These are phyloP conservation scores for Tetheella fluctuosa DNA, from an alignment of 2,888 invertebrate genomes.

Conservation along the genomic window DNA sequence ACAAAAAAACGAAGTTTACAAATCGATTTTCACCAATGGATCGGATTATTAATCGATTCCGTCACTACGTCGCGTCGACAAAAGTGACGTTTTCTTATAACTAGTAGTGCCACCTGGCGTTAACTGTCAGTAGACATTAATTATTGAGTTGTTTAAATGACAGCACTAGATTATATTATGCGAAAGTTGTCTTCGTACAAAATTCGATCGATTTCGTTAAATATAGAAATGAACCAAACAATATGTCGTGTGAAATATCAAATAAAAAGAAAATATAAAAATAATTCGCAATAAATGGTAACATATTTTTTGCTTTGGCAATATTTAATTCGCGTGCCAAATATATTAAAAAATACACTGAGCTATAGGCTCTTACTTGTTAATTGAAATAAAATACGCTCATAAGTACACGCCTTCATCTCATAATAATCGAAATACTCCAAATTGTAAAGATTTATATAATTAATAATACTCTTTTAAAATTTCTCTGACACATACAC, in stretches of 20 bases:
- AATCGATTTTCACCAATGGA: neutral
- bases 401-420: slow-evolving; percentile 1
- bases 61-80: slow-evolving; percentile 3
- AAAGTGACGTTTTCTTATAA: neutral
- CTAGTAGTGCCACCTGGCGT: neutral
- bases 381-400: neutral
- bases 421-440: neutral
- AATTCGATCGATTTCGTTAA: neutral
- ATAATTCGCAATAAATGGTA: slow-evolving; percentile 20
- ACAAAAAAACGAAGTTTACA: neutral
- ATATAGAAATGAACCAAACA: neutral
- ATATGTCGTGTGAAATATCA: neutral
- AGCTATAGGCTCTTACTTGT: neutral
- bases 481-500: slow-evolving; percentile 10
- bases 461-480: slow-evolving; percentile 3
- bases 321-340: slow-evolving; percentile 20
- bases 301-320: slow-evolving; percentile 43
- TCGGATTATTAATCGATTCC: slow-evolving; percentile 1
- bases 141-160: neutral
- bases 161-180: neutral
- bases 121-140: neutral
- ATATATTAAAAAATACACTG: slow-evolving; percentile 1
- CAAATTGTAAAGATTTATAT: slow-evolving; percentile 4
- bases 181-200: neutral
- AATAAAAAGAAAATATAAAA: neutral